Percentiles rank a stretch among this genome's conserved stretches.
phyloP scores from a whole-genome alignment of 2,797 vertebrate species.

The Thripadectes ignobilis region DNA sequence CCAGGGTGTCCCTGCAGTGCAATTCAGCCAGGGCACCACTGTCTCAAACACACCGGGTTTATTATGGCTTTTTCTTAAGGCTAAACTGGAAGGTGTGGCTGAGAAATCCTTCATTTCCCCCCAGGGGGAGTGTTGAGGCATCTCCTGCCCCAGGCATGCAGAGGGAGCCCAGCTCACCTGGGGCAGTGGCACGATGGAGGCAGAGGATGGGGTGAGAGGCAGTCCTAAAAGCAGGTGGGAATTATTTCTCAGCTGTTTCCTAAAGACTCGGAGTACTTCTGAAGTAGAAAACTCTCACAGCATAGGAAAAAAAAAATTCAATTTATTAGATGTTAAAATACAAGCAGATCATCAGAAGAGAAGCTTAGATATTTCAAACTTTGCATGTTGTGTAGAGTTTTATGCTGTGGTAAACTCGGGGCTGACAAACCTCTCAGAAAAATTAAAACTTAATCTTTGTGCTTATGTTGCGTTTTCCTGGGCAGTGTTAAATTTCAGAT shows the following conservation, averaged over 20 bases:
- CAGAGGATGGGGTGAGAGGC: neutral
- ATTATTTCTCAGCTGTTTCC: neutral
- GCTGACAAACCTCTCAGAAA: neutral
- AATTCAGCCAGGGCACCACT: neutral
- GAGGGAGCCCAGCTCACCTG: neutral
- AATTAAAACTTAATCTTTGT: neutral
- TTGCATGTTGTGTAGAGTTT: rapidly evolving
- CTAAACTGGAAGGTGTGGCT: neutral
- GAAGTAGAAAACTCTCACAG: neutral
- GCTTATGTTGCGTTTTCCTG: neutral
- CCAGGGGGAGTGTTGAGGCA: neutral
- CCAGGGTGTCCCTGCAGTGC: too few species aligned
- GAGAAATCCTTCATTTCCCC: neutral
- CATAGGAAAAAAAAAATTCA: too few species aligned
- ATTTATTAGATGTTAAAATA: neutral
- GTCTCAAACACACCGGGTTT: neutral
- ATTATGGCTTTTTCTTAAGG: neutral
- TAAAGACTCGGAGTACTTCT: neutral
- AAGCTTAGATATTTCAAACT: neutral
- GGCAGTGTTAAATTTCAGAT: neutral
- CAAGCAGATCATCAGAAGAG: neutral
- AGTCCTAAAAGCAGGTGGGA: neutral
- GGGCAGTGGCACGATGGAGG: rapidly evolving
- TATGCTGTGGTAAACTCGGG: neutral
- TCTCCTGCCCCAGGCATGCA: rapidly evolving